Conservation (phyloP, 2,888 invertebrate species). For the Macaria notata region DNA sequence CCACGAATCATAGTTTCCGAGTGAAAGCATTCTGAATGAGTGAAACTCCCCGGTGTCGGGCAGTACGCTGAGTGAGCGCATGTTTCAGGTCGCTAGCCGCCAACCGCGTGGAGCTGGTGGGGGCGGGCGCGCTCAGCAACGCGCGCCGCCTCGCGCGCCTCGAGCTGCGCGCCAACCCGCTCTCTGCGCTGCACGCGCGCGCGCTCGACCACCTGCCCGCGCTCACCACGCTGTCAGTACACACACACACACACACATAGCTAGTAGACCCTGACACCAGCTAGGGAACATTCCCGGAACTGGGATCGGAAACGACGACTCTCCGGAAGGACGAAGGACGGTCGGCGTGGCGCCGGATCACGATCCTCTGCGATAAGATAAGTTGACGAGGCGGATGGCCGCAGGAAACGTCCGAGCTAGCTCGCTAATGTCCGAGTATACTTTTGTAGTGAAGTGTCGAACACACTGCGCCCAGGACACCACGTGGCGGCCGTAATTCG, state of each 20-base stretch:
- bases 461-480: too few relatives aligned
- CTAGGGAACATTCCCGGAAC: slow-evolving; percentile 7
- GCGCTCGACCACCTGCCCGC: slow-evolving; percentile 89
- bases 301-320: background rate
- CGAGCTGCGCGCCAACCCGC: slow-evolving; percentile 92
- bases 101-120: slow-evolving; percentile 90
- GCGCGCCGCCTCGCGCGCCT: slow-evolving; percentile 87
- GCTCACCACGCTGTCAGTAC: slow-evolving; percentile 73
- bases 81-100: slow-evolving; percentile 88
- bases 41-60: too few relatives aligned
- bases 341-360: too few relatives aligned
- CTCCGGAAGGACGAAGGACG: too few relatives aligned
- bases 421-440: too few relatives aligned
- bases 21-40: too few relatives aligned
- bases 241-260: background rate
- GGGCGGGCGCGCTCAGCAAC: slow-evolving; percentile 86
- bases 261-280: background rate
- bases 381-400: too few relatives aligned
- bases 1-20: too few relatives aligned
- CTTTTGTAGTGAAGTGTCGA: too few relatives aligned
- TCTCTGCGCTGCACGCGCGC: slow-evolving; percentile 85
- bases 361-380: too few relatives aligned
- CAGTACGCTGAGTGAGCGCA: slow-evolving; percentile 3
- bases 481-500: too few relatives aligned
- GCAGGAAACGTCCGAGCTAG: too few relatives aligned